Conservation (phyloP, 2,888 invertebrate genomes). For the Gandaritis pyraliata region DNA sequence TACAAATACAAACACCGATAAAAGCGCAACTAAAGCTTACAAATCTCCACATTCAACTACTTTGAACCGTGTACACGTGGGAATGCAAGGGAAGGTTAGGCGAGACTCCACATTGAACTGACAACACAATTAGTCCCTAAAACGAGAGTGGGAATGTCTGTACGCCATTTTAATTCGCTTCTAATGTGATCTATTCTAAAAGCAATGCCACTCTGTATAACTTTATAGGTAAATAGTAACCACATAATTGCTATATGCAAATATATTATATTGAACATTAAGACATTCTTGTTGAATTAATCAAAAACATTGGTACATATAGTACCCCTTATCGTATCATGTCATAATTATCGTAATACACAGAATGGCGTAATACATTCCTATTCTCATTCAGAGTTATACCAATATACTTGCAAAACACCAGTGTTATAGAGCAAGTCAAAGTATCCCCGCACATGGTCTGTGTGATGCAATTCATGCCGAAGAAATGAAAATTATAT, state of each 20-base stretch:
- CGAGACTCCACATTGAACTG: neutral
- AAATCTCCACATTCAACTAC: neutral
- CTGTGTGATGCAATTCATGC: neutral
- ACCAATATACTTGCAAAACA: neutral
- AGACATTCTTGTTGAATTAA: too few relatives aligned
- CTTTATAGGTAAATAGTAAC: too few relatives aligned
- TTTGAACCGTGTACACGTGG: neutral
- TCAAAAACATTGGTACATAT: too few relatives aligned
- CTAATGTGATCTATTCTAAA: too few relatives aligned
- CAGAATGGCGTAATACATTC: neutral
- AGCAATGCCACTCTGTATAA: too few relatives aligned
- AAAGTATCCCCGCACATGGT: neutral
- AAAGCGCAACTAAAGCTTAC: slow-evolving; percentile 1
- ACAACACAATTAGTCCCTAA: neutral
- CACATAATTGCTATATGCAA: neutral
- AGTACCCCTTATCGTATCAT: too few relatives aligned
- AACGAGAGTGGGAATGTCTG: slow-evolving; percentile 3
- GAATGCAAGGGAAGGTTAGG: neutral
- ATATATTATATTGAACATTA: neutral
- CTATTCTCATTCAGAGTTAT: neutral
- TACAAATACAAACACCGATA: too few relatives aligned
- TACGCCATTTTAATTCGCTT: neutral
- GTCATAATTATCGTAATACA: too few relatives aligned
- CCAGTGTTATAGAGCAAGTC: neutral
- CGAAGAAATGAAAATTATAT: neutral